Percentiles rank a stretch among this genome's conserved stretches.
These are phyloP conservation scores for Hyles lineata DNA, from an alignment of 2,888 invertebrate species.

Conservation along the genomic window DNA sequence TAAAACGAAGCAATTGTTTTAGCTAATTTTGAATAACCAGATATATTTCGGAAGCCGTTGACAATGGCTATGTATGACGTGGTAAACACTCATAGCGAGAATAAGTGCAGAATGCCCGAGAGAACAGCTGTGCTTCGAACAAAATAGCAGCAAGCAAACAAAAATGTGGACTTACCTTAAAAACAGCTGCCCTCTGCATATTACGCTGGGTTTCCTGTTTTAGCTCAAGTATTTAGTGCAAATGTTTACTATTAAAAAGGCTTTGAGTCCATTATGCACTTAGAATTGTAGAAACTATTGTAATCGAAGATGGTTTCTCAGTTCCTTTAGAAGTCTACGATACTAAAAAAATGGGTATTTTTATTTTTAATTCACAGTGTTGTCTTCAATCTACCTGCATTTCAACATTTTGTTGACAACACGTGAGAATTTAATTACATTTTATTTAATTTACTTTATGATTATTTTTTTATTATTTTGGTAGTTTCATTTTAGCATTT, in stretches of 20 bases:
- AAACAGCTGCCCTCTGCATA: conserved; percentile 24
- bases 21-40: neutral
- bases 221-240: conserved; percentile 6
- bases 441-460: too few relatives aligned
- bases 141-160: conserved; percentile 15
- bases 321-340: too few relatives aligned
- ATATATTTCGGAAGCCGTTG: neutral
- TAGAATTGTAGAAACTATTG: neutral
- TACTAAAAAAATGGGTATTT: too few relatives aligned
- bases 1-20: neutral
- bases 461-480: too few relatives aligned
- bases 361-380: too few relatives aligned
- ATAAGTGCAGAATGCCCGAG: neutral
- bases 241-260: neutral
- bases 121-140: conserved; percentile 3
- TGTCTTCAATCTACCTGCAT: too few relatives aligned
- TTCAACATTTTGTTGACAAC: too few relatives aligned
- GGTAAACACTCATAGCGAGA: neutral
- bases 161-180: conserved; percentile 28
- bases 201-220: conserved; percentile 13
- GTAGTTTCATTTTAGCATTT: too few relatives aligned
- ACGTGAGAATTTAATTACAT: too few relatives aligned
- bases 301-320: neutral
- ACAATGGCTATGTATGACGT: neutral
- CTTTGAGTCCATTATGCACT: neutral